Base-by-base conservation (phyloP, 2,888 invertebrate genomes). In the Platycheirus albimanus region DNA sequence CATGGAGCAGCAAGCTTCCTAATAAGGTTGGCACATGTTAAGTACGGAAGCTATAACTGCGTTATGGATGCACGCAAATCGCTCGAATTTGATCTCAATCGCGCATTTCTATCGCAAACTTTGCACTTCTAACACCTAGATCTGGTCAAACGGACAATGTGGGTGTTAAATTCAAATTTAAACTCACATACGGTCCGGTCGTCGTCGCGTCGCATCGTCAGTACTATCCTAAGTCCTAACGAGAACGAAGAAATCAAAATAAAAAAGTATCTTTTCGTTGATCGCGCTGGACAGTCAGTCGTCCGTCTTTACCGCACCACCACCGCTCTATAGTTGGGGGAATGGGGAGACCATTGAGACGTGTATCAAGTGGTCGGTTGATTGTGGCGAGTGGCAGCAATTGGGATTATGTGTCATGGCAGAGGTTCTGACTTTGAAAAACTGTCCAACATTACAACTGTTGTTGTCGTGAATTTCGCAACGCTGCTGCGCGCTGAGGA, bases 21-120 rank as follows among this genome's bases (percentile, higher is more conserved):
- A 90, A 90, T 90, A 90, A 90, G 90, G 90, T 88, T 88, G 87
- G 88, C 90, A 90, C 88, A 90, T 90, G 90, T 89, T 90, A 89
- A 88, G 87, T 89, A 87, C 89, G 88, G 89, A 88, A 88, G 89
- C 89, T 87, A 88, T 90, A 89, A 89, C 89, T 88, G 87, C 86
- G 87, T 87, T 87, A 88, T 86, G 85, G 86, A 86, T 87, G 87
- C 87, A 88, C 89, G 88, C 87, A 89, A 89, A 88, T 89, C 87
- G 85, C 85, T 88, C 87, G 87, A 87, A 88, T 87, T 88, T 89
- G 87, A 87, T 87, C 86, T 47, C 74, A 76, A 85, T 70, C 79
- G 75, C 61, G 70, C 71, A 84, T 86, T 87, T 87, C 79, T 69
- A 70, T 64, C 67, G 86, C 85, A 87, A 87, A 87, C 85, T 86